Base-by-base conservation (phyloP, 2,113 vertebrate genomes). In the Datnioides undecimradiatus region DNA sequence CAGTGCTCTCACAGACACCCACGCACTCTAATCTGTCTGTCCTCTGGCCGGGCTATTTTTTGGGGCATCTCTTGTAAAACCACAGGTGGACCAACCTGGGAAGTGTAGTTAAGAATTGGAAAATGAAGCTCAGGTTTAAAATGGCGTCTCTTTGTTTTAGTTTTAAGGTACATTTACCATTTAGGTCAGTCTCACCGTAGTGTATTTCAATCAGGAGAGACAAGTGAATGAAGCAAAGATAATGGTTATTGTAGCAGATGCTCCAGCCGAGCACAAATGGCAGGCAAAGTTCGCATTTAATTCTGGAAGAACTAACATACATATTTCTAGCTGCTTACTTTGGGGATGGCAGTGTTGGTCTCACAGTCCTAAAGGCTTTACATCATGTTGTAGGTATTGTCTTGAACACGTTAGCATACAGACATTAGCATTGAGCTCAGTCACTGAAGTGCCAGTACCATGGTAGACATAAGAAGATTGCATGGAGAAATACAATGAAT, bases 21-120 rank as follows among this genome's bases (percentile, higher is more conserved):
- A 83, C 79, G 46, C 71, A 69, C 60, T 77, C 70, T 51, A 45
- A 48, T 66, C 45, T 65, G 82, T 86, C 78, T 73, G 73, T 57
- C 51, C 58, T 25, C 70, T 45, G 76, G 41, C 46, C 38, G 11
- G 23, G 31, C 29, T 55, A 9, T 51, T 79, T 58, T 74, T 27
- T 34, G 52, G 31, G 76, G 38, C 6, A 19, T 23, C 23, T 60
- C 36, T 29, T 64, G 17, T 54, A 17, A 23, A 8, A 34, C 13
- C 8, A 70, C 16, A 48, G 8, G 17, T 40, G 54, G 48, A 60
- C 41, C 14, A 10, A 40, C 51, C 29, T 23, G 27, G 40, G 27
- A 29, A 55, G 29, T n/a, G 8, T 17, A 62, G 25, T 21, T 25
- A 13, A 52, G 16, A 29, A 58, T 45, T 4, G 17, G 25, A 43